Percentiles rank a stretch among this genome's conserved stretches.
Evolutionary conservation across 64 coral and sea anemone species (phyloP).

Genomic region (Pocillopora verrucosa): DNA sequence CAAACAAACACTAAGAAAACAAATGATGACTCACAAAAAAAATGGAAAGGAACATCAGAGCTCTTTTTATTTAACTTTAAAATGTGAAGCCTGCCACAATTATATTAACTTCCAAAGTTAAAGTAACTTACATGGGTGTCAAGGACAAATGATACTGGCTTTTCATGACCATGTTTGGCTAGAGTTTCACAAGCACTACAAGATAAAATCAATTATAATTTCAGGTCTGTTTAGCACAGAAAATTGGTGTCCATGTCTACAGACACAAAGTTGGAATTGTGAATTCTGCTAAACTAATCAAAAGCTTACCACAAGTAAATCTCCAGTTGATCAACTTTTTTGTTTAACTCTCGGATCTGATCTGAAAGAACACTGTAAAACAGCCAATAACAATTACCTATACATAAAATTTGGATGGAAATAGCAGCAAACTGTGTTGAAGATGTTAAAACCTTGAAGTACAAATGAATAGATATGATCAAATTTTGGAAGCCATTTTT

Average conservation of each 20-base stretch:
- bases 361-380: slow-evolving; percentile 72
- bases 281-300: neutral
- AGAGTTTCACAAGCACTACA: slow-evolving; percentile 76
- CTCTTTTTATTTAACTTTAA: too few relatives aligned
- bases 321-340: slow-evolving; percentile 73
- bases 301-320: slow-evolving; percentile 72
- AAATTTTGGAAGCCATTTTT: too few relatives aligned
- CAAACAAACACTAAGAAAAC: neutral
- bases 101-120: too few relatives aligned
- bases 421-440: too few relatives aligned
- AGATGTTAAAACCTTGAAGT: too few relatives aligned
- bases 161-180: slow-evolving; percentile 73
- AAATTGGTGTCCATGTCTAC: neutral
- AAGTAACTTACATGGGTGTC: slow-evolving; percentile 70
- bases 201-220: neutral
- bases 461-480: too few relatives aligned
- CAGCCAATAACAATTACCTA: neutral
- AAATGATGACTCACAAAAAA: too few relatives aligned
- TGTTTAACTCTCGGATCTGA: slow-evolving; percentile 83
- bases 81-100: too few relatives aligned
- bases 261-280: too few relatives aligned
- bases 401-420: too few relatives aligned
- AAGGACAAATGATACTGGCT: slow-evolving; percentile 85
- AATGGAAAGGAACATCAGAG: too few relatives aligned
- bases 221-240: neutral